A percentile compares a stretch with the other conserved stretches of the same genome.
Evolutionary conservation across 2,797 vertebrate species (phyloP).

Genomic region (Sphenopsis melanotis): DNA sequence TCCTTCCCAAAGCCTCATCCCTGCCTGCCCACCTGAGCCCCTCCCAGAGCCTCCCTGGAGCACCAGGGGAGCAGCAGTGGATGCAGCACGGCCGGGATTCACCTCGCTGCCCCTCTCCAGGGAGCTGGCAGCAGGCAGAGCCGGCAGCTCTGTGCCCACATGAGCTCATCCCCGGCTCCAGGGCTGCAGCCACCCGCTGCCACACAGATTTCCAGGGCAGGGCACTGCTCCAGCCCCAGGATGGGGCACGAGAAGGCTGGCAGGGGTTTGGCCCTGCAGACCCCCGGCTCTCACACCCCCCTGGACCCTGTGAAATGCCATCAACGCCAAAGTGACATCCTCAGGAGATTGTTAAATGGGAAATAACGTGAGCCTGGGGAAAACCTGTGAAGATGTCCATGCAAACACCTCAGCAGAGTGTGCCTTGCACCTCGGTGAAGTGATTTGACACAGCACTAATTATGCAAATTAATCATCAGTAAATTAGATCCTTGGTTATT

Average conservation of each 20-base stretch:
- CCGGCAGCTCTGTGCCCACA: not conserved
- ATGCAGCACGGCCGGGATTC: fast-evolving
- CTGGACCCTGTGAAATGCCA: not conserved
- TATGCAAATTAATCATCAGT: constrained; percentile 50
- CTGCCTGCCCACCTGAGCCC: not conserved
- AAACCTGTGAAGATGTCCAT: not conserved
- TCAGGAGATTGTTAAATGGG: fast-evolving
- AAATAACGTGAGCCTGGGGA: not conserved
- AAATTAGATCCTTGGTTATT: not conserved
- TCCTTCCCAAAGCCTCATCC: too few species aligned
- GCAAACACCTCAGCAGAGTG: not conserved
- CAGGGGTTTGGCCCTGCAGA: not conserved
- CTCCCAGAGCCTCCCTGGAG: not conserved
- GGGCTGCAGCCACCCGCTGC: fast-evolving
- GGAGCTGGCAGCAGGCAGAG: not conserved
- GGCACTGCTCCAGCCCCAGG: not conserved
- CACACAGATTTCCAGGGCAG: not conserved
- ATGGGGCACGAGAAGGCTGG: not conserved
- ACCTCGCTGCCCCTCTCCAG: not conserved
- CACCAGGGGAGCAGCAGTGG: not conserved
- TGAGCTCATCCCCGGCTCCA: not conserved
- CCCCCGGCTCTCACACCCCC: not conserved
- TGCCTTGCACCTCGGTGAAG: not conserved
- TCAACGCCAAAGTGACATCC: fast-evolving
- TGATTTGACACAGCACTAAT: not conserved